A percentile compares a stretch with the other conserved stretches of the same genome.
phyloP scores from a whole-genome alignment of 2,797 vertebrate species.

The Malacoctenus gilli region DNA sequence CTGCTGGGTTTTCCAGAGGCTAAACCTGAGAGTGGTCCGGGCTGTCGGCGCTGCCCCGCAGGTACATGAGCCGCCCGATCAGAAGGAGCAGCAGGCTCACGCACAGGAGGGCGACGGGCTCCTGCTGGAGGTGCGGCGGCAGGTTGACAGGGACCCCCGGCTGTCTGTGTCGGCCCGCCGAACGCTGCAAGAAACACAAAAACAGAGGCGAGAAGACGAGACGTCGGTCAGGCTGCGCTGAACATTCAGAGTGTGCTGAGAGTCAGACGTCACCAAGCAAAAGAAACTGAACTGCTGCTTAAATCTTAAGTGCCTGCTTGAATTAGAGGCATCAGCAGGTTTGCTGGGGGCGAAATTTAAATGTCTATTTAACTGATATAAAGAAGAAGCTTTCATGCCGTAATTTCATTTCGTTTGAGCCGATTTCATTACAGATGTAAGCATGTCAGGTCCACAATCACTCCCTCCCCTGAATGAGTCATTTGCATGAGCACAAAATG shows the following conservation, averaged over 20 bases:
- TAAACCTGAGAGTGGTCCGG: slow-evolving; percentile 63
- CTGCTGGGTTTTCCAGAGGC: slow-evolving; percentile 71
- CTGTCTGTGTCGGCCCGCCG: slow-evolving; percentile 30
- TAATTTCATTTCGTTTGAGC: too few species aligned
- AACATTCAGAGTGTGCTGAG: too few species aligned
- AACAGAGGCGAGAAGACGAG: slow-evolving; percentile 4
- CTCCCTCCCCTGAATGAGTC: neutral
- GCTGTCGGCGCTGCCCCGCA: slow-evolving; percentile 55
- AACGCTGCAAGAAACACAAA: slow-evolving; percentile 59
- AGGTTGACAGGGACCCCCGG: slow-evolving; percentile 27
- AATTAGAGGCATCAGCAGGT: too few species aligned
- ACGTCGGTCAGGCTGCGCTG: too few species aligned
- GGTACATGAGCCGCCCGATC: slow-evolving; percentile 74
- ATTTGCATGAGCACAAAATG: slow-evolving; percentile 10
- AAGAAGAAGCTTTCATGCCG: too few species aligned
- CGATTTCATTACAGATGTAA: too few species aligned
- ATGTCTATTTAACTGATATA: too few species aligned
- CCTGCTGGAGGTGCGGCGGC: slow-evolving; percentile 56
- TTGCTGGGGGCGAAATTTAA: too few species aligned
- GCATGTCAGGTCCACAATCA: too few species aligned
- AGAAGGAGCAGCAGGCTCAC: slow-evolving; percentile 71
- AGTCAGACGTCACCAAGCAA: too few species aligned
- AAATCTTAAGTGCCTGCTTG: too few species aligned
- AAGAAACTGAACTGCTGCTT: too few species aligned
- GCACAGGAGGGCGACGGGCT: slow-evolving; percentile 69